Base-by-base conservation (phyloP, 2,113 vertebrate genomes). In the Oncorhynchus gorbuscha region DNA sequence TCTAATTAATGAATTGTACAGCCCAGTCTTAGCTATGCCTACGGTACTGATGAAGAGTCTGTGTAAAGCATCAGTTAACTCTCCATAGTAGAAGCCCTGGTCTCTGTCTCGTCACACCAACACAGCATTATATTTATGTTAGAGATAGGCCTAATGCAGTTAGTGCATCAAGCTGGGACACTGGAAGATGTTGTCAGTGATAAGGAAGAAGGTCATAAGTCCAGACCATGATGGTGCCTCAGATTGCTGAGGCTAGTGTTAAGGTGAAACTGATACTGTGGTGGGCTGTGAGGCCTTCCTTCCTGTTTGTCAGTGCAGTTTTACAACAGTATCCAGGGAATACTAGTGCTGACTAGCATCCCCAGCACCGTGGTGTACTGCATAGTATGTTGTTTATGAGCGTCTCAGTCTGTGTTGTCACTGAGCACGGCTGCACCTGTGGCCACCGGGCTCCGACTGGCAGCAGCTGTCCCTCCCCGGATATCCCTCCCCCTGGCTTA, bases 271-370 rank as follows among this genome's bases (percentile, higher is more conserved):
- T 64, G 74, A 74, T 71, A 30, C 77, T 39, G 84, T 81, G n/a
- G 59, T 62, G n/a, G 59, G n/a, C 59, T 22, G 18, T 22, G 59
- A 22, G n/a, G n/a, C 20, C 51, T 4, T 55, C 16, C 66, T 75
- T 80, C 76, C 74, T 55, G 69, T 82, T 88, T 87, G 83, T 84
- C 81, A 77, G 75, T 70, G 66, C 28, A 45, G 49, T 79, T 87
- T 84, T 84, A 72, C 81, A 84, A 72, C 80, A 22, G 30, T 71
- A 74, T 79, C 79, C 81, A 1, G 49, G 77, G 86, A 85, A 82
- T 72, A 72, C 83, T 72, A 18, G 73, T 30, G 77, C 74, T 62
- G 77, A 62, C 76, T 85, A 81, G 75, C 75, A 77, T 85, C 76
- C 76, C 80, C 39, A 45, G 39, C 39, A 45, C 39, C 9, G 11